phyloP scores from a whole-genome alignment of 2,797 vertebrate species.

The Acanthiza pusilla region DNA sequence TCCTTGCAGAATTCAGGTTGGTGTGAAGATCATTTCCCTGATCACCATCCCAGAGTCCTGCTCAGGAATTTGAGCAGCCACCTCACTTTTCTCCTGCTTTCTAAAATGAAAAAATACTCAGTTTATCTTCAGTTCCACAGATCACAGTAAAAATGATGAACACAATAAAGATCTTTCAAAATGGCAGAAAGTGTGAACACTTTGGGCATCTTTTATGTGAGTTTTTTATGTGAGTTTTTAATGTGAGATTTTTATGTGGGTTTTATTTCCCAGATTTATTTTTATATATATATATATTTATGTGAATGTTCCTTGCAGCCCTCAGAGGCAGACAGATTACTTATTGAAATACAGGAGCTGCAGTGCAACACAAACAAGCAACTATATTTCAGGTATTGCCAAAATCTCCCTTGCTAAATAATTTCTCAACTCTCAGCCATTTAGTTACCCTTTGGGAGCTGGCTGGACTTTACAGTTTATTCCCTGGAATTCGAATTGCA shows the following conservation, averaged over 20 bases:
- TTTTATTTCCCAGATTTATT: neutral
- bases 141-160: neutral
- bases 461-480: neutral
- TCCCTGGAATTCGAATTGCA: neutral
- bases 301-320: neutral
- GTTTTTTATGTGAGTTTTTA: neutral
- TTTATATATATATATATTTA: neutral
- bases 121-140: neutral
- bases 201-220: neutral
- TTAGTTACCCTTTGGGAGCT: neutral
- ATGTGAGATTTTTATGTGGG: neutral
- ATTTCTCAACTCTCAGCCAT: neutral
- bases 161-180: neutral
- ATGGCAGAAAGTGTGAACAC: neutral
- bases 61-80: neutral
- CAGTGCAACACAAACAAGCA: neutral
- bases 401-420: neutral
- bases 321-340: neutral
- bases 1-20: neutral
- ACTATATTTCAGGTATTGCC: neutral
- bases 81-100: neutral
- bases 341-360: neutral
- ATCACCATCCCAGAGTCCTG: neutral
- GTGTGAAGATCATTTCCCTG: neutral
- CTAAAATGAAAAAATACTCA: neutral